These are phyloP conservation scores for Sturnira hondurensis DNA, from an alignment of 2,113 vertebrate genomes.

Conservation along the genomic window DNA sequence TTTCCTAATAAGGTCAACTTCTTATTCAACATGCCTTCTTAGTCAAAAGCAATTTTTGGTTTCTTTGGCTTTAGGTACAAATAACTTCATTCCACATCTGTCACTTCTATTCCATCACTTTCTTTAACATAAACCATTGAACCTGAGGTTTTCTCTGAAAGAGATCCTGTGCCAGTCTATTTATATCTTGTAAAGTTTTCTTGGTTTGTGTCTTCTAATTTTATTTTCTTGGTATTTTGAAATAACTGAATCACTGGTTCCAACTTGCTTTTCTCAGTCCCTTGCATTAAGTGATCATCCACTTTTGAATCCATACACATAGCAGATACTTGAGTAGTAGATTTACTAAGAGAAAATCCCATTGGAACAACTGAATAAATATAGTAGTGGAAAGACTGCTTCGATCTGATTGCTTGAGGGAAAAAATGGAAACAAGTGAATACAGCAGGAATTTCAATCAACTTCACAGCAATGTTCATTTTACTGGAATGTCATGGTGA, in stretches of 20 bases:
- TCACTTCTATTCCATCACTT: constrained; percentile 65
- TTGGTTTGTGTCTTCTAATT: constrained; percentile 38
- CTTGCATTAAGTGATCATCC: constrained; percentile 28
- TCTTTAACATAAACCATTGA: constrained; percentile 60
- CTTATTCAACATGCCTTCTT: not conserved
- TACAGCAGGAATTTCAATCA: not conserved
- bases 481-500: not conserved
- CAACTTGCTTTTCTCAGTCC: constrained; percentile 45
- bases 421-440: constrained; percentile 2
- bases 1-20: constrained; percentile 1
- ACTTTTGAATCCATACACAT: constrained; percentile 31
- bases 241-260: constrained; percentile 60
- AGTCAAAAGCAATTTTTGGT: constrained; percentile 20
- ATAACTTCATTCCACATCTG: constrained; percentile 63
- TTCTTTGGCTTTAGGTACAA: not conserved
- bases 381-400: not conserved
- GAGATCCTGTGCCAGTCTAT: constrained; percentile 14
- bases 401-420: constrained; percentile 37
- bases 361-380: constrained; percentile 21
- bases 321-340: constrained; percentile 44
- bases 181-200: constrained; percentile 14
- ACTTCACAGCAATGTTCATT: not conserved
- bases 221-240: constrained; percentile 63
- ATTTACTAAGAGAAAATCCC: constrained; percentile 66
- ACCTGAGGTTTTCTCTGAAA: constrained; percentile 10